A percentile compares a stretch with the other conserved stretches of the same genome.
Evolutionary conservation across 2,113 vertebrate species (phyloP).

Genomic region (Euleptes europaea): DNA sequence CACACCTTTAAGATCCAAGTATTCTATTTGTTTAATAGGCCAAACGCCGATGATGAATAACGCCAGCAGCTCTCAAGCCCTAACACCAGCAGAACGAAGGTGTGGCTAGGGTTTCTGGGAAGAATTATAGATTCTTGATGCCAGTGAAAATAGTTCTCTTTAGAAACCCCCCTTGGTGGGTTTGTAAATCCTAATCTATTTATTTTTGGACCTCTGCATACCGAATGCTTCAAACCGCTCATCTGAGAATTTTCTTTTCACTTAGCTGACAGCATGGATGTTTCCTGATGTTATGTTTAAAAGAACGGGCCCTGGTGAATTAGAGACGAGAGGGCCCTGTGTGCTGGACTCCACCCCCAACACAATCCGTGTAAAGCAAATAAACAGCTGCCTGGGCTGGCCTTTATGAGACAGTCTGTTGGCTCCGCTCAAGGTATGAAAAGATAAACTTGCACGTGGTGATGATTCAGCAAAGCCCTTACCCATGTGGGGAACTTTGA

Average conservation of each 20-base stretch:
- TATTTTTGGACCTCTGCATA: not conserved
- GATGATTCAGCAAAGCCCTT: conserved; percentile 51
- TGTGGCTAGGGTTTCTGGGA: not conserved
- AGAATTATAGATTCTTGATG: not conserved
- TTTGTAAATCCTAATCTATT: not conserved
- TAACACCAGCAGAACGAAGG: not conserved
- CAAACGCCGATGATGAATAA: too few relatives aligned
- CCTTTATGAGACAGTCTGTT: conserved; percentile 12
- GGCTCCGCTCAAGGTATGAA: conserved; percentile 52
- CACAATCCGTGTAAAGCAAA: conserved; percentile 19
- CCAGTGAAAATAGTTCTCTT: conserved; percentile 28
- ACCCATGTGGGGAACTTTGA: conserved; percentile 2
- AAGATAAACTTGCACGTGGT: conserved; percentile 26
- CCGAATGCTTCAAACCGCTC: conserved; percentile 13
- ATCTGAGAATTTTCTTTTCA: not conserved
- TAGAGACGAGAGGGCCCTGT: not conserved
- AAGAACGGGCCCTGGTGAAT: not conserved
- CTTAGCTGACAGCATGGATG: not conserved
- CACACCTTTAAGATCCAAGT: too few relatives aligned
- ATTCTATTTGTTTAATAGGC: too few relatives aligned
- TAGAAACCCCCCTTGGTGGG: not conserved
- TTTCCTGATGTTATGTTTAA: not conserved
- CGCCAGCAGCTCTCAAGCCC: conserved; percentile 1
- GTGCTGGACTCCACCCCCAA: conserved; percentile 1
- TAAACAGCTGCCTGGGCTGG: conserved; percentile 27